Evolutionary conservation across 2,113 vertebrate species (phyloP).

Genomic region (Solea senegalensis): DNA sequence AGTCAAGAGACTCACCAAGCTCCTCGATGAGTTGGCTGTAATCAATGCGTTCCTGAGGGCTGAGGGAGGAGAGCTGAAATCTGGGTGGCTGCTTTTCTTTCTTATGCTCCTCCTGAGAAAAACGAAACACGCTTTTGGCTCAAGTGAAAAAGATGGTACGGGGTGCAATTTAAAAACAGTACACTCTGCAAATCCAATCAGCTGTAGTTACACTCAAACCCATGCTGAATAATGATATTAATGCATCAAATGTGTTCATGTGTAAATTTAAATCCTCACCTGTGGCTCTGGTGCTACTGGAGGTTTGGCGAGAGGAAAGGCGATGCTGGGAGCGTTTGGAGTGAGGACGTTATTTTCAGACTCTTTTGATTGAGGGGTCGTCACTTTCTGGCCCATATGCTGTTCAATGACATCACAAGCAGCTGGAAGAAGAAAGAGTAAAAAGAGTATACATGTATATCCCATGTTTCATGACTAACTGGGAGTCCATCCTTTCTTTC

Average conservation of each 20-base stretch:
- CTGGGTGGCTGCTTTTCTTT: conserved; percentile 76
- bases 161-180: too few species aligned
- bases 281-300: conserved; percentile 84
- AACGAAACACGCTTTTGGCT: conserved; percentile 10
- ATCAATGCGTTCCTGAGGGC: conserved; percentile 94
- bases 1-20: conserved; percentile 83
- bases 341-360: conserved; percentile 80
- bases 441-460: too few species aligned
- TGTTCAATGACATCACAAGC: conserved; percentile 78
- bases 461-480: too few species aligned
- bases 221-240: background rate
- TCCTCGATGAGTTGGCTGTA: conserved; percentile 96
- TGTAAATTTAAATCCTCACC: conserved; percentile 44
- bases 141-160: background rate
- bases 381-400: conserved; percentile 59
- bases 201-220: background rate
- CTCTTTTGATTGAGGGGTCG: conserved; percentile 55
- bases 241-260: background rate
- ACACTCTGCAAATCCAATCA: background rate
- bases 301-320: conserved; percentile 89
- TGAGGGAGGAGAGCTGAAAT: conserved; percentile 96
- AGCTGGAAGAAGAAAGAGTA: conserved; percentile 67
- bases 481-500: too few species aligned
- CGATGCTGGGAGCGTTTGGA: conserved; percentile 87
- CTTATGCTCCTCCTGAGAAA: conserved; percentile 60